Evolutionary conservation across 2,113 vertebrate genomes (phyloP), one percentile per base, ranked within the genome.

Genomic region (Nipponia nippon): DNA sequence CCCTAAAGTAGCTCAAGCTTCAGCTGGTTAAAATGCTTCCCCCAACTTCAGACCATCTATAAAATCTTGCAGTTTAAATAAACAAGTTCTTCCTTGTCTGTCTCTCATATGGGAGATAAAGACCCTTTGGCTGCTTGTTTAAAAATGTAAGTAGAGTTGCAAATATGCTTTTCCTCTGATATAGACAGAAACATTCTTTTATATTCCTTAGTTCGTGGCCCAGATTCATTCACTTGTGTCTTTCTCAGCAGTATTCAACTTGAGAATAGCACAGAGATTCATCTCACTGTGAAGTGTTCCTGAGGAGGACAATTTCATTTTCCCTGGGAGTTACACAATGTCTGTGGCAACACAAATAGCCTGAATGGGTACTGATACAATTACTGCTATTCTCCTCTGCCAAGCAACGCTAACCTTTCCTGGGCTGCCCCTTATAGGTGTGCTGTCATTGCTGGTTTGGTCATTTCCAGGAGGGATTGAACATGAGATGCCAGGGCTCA

Each of bases 71-170:
- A 71, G 32, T 65, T 95, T 84, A 89, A 91, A 84, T 87, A 95
- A 97, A 96, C 56, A 91, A 96, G 72, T 82, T 87, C 81, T 91
- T 96, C 80, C 56, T 66, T 79, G 89, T 62, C 79, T 92, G 59
- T 47, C 10, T 87, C 29, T 89, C 36, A n/a, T 61, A 49, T 9
- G n/a, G 27, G 56, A 92, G 70, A 91, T 53, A 88, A 93, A 85
- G 84, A 52, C 44, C 21, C 15, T 70, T 87, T 88, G 71, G 29
- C 59, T 89, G 49, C 30, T 87, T 85, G 36, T 71, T 91, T 76
- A 63, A 92, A 90, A 86, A 75, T 71, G 27, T 30, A 61, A 89
- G 59, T 47, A 66, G 82, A 89, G 63, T 69, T 77, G 44, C 49
- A 94, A 92, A 73, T 88, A 79, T 12, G 19, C 9, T 10, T 83